Percentiles rank a stretch among this genome's conserved stretches.
These are phyloP conservation scores for Bembecia ichneumoniformis DNA, from an alignment of 2,888 invertebrate species.

Conservation along the genomic window DNA sequence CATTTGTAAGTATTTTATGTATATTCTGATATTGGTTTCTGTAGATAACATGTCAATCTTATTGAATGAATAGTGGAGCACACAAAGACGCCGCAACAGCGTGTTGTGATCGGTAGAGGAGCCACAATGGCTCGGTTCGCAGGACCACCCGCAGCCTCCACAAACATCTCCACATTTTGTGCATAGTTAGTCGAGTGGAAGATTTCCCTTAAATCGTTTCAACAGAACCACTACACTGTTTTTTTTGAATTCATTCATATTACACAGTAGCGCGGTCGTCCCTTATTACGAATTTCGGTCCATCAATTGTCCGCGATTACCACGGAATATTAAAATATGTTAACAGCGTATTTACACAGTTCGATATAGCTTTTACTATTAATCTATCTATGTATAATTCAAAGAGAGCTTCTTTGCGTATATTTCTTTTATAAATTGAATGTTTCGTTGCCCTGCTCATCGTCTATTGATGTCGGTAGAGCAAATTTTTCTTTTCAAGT, in stretches of 20 bases:
- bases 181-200: slow-evolving; percentile 48
- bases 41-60: slow-evolving; percentile 2
- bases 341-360: no score
- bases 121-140: slow-evolving; percentile 26
- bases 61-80: slow-evolving; percentile 7
- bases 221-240: slow-evolving; percentile 20
- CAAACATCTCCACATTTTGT: slow-evolving; percentile 29
- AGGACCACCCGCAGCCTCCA: slow-evolving; percentile 55
- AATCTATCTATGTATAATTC: no score
- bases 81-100: slow-evolving; percentile 16
- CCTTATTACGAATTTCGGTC: slow-evolving; percentile 38
- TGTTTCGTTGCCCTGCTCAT: no score
- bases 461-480: no score
- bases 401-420: no score
- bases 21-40: no score
- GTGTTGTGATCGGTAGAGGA: slow-evolving; percentile 43
- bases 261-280: slow-evolving; percentile 32
- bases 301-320: slow-evolving; percentile 45
- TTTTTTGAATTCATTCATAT: slow-evolving; percentile 1
- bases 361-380: no score
- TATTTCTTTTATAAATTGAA: no score
- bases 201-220: slow-evolving; percentile 29
- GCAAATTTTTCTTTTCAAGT: no score
- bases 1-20: no score
- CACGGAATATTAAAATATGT: slow-evolving; percentile 8